Base-by-base conservation (phyloP, 92 coral and sea anemone species). In the Hydrozoanthus gracilis region DNA sequence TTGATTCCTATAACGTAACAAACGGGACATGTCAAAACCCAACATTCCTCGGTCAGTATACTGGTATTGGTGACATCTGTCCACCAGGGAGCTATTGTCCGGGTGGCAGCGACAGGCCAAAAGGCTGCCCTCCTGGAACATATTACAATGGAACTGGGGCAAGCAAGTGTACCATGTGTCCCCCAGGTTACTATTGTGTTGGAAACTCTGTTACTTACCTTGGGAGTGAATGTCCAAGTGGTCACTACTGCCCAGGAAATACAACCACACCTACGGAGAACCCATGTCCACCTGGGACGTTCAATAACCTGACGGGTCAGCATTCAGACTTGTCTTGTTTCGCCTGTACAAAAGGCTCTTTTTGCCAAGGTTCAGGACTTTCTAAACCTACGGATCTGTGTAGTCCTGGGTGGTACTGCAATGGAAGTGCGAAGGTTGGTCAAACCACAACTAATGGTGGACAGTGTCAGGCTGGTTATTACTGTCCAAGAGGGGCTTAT, bases 331-430 rank as follows among this genome's bases (percentile, higher is more conserved):
- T 88, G 17, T 95, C 99, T 51, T 96, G 99, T 77, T 78, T 78
- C 51, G 77, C 93, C 6, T 96, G 99, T 73, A 89, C 98, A 35
- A 86, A 85, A 44, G 99, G 99, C 20, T 91, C 82, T 90, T 96
- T 93, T 79, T 96, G 99, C 62, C 96, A 96, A 78, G 99, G 99
- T 7, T n/a, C 64, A 64, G 98, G 99, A 0, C 88, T 92, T 51
- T 88, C 98, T 70, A 87, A 94, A 93, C 99, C 99, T 39, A 93
- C 99, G 14, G 93, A 92, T 49, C 93, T 88, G 18, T 96, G 99
- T 89, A 95, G 96, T 78, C 88, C 95, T 4, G 99, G 99, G 5
- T 96, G 99, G 99, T 96, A 89, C 86, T 96, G 99, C 62, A 93
- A 77, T 60, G 98, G 99, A 6, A 93, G 93, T 68, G 99, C 99